Conservation (phyloP, 2,113 vertebrate genomes). For the Notiomystis cincta region DNA sequence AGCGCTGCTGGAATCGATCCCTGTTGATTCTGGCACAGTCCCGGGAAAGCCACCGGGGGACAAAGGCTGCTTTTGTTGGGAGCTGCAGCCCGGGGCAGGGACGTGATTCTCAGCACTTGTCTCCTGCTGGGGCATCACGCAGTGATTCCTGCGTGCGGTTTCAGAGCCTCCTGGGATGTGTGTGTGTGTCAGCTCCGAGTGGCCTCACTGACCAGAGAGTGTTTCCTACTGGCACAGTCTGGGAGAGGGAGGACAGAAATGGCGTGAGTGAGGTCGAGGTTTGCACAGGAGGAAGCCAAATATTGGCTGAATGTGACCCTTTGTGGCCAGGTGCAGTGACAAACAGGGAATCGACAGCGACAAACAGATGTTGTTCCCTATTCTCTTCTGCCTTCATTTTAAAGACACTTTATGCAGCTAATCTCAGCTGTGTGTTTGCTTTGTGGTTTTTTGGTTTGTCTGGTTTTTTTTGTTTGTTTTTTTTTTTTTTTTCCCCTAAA, state of each 20-base stretch:
- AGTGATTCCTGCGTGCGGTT: background rate
- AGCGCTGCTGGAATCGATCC: background rate
- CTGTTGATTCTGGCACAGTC: background rate
- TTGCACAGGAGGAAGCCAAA: background rate
- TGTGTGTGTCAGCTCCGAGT: background rate
- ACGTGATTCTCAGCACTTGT: background rate
- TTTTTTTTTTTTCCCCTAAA: background rate
- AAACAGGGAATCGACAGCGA: background rate
- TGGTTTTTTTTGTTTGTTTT: too few species aligned
- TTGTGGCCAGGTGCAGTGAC: background rate
- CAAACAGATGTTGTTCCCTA: background rate
- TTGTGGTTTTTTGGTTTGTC: too few species aligned
- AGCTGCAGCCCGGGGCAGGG: background rate
- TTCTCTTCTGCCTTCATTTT: background rate
- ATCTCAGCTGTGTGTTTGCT: background rate
- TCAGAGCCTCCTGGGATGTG: background rate
- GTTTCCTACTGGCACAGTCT: rapidly evolving
- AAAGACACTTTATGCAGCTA: background rate
- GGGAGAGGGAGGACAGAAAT: background rate
- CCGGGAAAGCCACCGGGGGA: background rate
- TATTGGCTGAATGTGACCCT: background rate
- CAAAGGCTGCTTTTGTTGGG: conserved; percentile 36
- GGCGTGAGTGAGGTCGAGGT: background rate
- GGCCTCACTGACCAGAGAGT: rapidly evolving
- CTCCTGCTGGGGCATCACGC: background rate